A percentile compares a stretch with the other conserved stretches of the same genome.
Evolutionary conservation across 2,113 vertebrate genomes (phyloP).

Genomic region (Corvus moneduloides): DNA sequence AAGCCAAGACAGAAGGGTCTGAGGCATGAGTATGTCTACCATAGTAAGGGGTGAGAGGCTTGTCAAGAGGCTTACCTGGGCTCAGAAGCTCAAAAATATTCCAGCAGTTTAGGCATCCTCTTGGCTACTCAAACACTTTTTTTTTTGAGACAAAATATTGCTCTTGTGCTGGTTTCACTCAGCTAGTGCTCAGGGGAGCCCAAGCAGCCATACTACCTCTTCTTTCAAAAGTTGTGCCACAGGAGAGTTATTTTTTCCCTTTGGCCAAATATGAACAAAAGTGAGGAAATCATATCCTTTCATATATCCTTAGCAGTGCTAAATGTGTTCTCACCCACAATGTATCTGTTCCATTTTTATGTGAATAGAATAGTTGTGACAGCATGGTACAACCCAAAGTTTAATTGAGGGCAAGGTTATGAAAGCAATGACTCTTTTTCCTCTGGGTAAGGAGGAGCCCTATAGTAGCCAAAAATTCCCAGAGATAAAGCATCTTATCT

Average conservation of each 20-base stretch:
- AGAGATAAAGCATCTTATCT: not conserved
- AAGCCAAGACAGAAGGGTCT: not conserved
- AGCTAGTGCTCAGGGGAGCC: not conserved
- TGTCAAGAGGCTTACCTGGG: not conserved
- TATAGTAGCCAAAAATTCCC: not conserved
- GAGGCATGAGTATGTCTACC: not conserved
- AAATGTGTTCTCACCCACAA: not conserved
- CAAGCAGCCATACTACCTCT: rapidly evolving
- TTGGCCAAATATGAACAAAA: not conserved
- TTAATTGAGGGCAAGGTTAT: not conserved
- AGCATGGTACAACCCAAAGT: not conserved
- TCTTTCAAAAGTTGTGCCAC: not conserved
- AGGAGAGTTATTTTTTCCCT: not conserved
- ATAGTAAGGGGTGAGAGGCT: too few species aligned
- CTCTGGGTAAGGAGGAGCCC: not conserved
- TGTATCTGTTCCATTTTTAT: not conserved
- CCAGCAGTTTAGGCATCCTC: not conserved
- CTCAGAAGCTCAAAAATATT: not conserved
- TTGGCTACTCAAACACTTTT: not conserved
- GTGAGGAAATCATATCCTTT: not conserved
- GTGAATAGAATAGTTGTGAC: not conserved
- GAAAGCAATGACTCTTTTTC: not conserved
- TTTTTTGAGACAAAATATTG: not conserved
- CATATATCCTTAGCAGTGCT: not conserved
- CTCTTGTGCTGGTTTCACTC: not conserved